A percentile compares a stretch with the other conserved stretches of the same genome.
These are phyloP conservation scores for Arctocebus calabarensis DNA, from an alignment of 2,797 vertebrate genomes.

Conservation along the genomic window DNA sequence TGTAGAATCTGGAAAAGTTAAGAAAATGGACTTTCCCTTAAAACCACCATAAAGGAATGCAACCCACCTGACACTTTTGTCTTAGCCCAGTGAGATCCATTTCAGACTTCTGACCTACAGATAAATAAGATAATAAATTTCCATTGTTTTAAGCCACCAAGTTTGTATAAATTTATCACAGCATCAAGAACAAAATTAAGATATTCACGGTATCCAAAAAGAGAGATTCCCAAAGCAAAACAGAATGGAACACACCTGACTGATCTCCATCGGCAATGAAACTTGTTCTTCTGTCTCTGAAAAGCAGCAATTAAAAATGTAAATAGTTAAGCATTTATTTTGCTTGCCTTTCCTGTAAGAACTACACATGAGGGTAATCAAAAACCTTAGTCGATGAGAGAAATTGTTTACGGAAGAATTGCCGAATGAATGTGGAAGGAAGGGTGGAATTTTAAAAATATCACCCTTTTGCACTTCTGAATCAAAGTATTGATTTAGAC, in stretches of 20 bases:
- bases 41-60: rapidly evolving
- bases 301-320: not conserved
- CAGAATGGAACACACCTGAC: not conserved
- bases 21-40: not conserved
- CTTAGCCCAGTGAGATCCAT: not conserved
- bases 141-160: not conserved
- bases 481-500: not conserved
- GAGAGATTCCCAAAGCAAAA: not conserved
- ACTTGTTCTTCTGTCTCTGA: not conserved
- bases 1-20: not conserved
- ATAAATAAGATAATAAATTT: not conserved
- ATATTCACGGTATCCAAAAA: not conserved
- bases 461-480: not conserved
- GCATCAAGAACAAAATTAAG: not conserved
- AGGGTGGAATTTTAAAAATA: not conserved
- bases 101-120: not conserved
- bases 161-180: not conserved
- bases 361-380: not conserved
- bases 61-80: not conserved
- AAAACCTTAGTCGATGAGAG: not conserved
- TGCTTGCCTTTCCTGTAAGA: not conserved
- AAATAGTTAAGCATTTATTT: not conserved
- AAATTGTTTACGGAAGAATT: not conserved
- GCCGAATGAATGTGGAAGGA: not conserved
- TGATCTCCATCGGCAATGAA: not conserved